Evolutionary conservation across 2,888 invertebrate genomes (phyloP).

Genomic region (Terebella lapidaria): DNA sequence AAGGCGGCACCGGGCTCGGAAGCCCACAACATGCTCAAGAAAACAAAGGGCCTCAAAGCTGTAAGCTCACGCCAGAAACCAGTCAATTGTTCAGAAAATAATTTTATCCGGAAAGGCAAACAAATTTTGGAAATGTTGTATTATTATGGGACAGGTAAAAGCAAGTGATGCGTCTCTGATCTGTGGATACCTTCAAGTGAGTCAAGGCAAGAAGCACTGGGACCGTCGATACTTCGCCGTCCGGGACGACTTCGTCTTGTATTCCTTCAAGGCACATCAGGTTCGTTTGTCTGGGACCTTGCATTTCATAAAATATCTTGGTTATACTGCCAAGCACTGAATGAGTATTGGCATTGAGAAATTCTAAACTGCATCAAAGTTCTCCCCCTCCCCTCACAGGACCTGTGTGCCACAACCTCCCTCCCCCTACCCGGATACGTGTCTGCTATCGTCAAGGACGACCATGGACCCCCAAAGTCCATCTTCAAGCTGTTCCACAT

Average conservation of each 20-base stretch:
- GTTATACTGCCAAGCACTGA: no score
- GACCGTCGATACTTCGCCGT: slow-evolving; percentile 59
- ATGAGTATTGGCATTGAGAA: no score
- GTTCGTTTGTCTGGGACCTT: slow-evolving; percentile 35
- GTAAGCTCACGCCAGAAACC: no score
- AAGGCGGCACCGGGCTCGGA: background rate
- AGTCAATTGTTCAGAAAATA: no score
- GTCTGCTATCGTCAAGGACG: slow-evolving; percentile 50
- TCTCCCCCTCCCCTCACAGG: slow-evolving; percentile 39
- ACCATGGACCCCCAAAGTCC: slow-evolving; percentile 36
- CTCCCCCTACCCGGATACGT: slow-evolving; percentile 62
- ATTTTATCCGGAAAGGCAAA: no score
- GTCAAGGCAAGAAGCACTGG: slow-evolving; percentile 57
- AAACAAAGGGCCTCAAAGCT: no score
- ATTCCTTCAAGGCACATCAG: slow-evolving; percentile 54
- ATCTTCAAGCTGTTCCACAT: slow-evolving; percentile 20
- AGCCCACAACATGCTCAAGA: no score
- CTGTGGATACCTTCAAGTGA: slow-evolving; percentile 54
- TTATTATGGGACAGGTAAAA: no score
- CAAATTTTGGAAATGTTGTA: no score
- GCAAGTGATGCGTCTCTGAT: slow-evolving; percentile 50
- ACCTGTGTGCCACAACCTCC: slow-evolving; percentile 59
- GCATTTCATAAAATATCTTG: no score
- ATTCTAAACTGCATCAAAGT: no score
- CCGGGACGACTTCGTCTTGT: slow-evolving; percentile 60